Conservation (phyloP, 2,113 vertebrate species). For the Turnix velox region DNA sequence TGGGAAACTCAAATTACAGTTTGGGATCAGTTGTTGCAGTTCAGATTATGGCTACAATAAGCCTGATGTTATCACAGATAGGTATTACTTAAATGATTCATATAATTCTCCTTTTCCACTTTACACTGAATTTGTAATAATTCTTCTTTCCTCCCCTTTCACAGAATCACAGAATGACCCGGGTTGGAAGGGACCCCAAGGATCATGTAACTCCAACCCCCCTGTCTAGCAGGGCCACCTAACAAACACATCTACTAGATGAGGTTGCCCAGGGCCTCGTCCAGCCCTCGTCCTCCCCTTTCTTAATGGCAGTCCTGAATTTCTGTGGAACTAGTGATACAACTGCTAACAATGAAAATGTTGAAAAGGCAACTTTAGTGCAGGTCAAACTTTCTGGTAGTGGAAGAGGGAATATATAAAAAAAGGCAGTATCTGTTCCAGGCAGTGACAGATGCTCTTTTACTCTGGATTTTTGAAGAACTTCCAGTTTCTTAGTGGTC, state of each 20-base stretch:
- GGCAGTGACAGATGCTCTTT: not conserved
- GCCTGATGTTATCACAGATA: not conserved
- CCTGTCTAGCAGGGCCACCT: too few relatives aligned
- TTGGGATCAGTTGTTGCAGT: constrained; percentile 1
- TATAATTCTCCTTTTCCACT: not conserved
- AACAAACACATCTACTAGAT: too few relatives aligned
- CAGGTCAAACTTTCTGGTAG: not conserved
- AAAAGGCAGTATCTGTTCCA: not conserved
- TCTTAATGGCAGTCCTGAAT: not conserved
- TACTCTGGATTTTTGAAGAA: not conserved
- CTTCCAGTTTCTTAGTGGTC: not conserved
- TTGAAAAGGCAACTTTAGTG: not conserved
- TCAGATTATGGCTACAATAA: constrained; percentile 26
- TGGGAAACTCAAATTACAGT: not conserved
- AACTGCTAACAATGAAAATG: not conserved
- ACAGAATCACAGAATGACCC: too few relatives aligned
- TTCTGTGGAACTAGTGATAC: not conserved
- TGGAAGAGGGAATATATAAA: not conserved
- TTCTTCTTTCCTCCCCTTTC: not conserved
- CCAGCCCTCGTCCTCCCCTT: too few relatives aligned
- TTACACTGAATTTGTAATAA: not conserved
- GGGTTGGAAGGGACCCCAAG: too few relatives aligned
- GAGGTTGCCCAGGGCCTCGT: too few relatives aligned
- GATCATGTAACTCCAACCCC: too few relatives aligned
- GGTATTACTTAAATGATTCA: not conserved